Base-by-base conservation (phyloP, 2,113 vertebrate genomes). In the Pteropus alecto region DNA sequence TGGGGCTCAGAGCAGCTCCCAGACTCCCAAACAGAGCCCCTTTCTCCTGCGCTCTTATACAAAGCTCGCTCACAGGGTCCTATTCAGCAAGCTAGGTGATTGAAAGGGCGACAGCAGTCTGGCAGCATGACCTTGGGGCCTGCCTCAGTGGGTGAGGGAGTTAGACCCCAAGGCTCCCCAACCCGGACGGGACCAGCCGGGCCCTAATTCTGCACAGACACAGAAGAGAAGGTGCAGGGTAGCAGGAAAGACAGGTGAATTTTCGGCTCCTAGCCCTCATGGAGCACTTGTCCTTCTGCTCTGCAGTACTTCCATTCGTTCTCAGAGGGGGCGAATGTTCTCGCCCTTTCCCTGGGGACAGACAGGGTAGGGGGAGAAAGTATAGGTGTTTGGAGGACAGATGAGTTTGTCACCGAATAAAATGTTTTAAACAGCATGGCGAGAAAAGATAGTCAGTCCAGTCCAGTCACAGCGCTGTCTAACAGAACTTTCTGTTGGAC, bases 21-120 rank as follows among this genome's bases (percentile, higher is more conserved):
- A 7, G 92, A 26, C 89, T 67, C 77, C 85, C 81, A 95, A 38
- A 97, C 96, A 95, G 96, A 87, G 93, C 68, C 77, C 93, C 94
- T 97, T 96, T 97, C 94, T 97, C 94, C 86, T 81, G 33, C 0
- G 1, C 61, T 38, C 28, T 18, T 14, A 18, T 58, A 73, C 89
- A 83, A 73, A 82, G 86, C 94, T 88, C 1, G 0, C 82, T 93
- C 96, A 97, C 92, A 97, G 86, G 89, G 82, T 83, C 84, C 90
- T 56, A 93, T 94, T 94, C 93, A 93, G 91, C 63, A 68, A 18
- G 43, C 60, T 33, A 51, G 18, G 48, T 73, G 54, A 81, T 51
- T 56, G 65, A 95, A 90, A 96, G 85, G 87, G 46, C 2, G 2
- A 56, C 67, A 13, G 22, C 63, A 30, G 90, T 68, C 74, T 0